Conservation (phyloP, 2,888 invertebrate genomes). For the Protonemura montana region DNA sequence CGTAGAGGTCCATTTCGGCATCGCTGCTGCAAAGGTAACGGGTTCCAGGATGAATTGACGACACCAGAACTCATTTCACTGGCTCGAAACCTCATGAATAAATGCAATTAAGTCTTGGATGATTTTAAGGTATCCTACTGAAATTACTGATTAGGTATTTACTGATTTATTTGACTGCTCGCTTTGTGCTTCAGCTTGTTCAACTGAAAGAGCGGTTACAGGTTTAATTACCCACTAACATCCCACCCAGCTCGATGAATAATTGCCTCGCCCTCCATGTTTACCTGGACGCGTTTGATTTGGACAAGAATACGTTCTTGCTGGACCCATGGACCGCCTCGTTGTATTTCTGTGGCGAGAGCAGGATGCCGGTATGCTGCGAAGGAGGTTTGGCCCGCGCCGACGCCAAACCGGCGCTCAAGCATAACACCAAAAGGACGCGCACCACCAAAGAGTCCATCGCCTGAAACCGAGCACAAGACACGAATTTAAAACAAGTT, state of each 20-base stretch:
- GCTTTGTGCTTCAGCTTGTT: too few species aligned
- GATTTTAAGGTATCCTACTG: too few species aligned
- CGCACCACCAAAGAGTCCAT: neutral
- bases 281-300: neutral
- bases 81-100: too few species aligned
- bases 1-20: neutral
- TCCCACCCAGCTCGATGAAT: too few species aligned
- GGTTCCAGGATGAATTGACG: too few species aligned
- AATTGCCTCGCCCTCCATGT: neutral
- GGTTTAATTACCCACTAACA: too few species aligned
- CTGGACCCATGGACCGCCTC: neutral
- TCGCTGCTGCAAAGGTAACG: neutral
- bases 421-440: neutral
- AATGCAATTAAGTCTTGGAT: too few species aligned
- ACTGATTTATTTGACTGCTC: too few species aligned
- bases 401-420: neutral
- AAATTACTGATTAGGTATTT: too few species aligned
- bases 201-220: too few species aligned
- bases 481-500: too few species aligned
- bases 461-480: neutral
- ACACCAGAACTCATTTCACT: too few species aligned
- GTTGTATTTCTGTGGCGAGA: neutral
- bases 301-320: neutral
- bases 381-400: neutral
- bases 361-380: neutral